A percentile compares a stretch with the other conserved stretches of the same genome.
Conservation (phyloP, 2,113 vertebrate species). For the Empidonax traillii region DNA sequence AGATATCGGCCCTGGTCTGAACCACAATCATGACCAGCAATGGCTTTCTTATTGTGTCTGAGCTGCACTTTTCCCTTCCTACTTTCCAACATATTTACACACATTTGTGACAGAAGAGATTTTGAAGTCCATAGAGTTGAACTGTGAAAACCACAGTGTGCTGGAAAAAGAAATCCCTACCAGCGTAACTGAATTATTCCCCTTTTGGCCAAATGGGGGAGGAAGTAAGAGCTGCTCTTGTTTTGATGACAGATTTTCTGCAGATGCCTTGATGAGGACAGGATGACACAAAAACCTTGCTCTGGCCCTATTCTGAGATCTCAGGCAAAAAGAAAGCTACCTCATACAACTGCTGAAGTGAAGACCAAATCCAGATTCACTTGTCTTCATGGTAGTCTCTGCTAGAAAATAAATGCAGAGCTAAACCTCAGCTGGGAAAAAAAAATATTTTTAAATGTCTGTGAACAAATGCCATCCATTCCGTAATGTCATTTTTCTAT, state of each 20-base stretch:
- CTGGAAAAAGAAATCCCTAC: neutral
- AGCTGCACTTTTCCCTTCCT: neutral
- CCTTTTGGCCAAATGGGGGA: neutral
- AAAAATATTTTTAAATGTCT: constrained; percentile 30
- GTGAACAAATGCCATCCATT: constrained; percentile 39
- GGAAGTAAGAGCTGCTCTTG: neutral
- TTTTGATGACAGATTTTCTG: constrained; percentile 8
- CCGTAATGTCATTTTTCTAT: constrained; percentile 26
- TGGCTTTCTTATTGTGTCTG: neutral
- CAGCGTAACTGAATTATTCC: neutral
- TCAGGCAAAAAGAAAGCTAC: neutral
- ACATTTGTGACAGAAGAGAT: neutral
- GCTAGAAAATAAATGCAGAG: constrained; percentile 50
- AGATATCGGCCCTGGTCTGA: neutral
- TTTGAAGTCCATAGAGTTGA: neutral
- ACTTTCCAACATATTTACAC: neutral
- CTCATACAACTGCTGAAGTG: neutral
- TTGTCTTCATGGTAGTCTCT: constrained; percentile 14
- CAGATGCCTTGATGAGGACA: neutral
- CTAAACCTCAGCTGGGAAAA: constrained; percentile 14
- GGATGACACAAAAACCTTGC: neutral
- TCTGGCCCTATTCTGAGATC: neutral
- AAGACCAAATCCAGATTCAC: neutral
- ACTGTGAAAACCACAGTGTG: neutral
- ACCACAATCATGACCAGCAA: neutral